Percentiles rank a stretch among this genome's conserved stretches.
phyloP scores from a whole-genome alignment of 2,113 vertebrate species.

The Turnix velox region DNA sequence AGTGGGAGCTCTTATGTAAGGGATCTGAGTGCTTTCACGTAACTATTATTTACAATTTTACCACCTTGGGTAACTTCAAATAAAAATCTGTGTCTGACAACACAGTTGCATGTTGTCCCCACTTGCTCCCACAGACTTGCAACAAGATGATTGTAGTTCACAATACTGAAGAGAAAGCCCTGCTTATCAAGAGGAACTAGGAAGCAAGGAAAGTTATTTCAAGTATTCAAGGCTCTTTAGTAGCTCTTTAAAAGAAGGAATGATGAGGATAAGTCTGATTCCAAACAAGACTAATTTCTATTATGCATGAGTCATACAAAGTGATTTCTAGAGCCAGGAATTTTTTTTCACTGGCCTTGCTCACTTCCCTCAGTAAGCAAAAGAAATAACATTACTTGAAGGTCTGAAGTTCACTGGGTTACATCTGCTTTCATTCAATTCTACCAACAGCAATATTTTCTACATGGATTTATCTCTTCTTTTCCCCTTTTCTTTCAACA shows the following conservation, averaged over 20 bases:
- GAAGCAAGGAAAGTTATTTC: neutral
- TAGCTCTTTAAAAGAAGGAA: neutral
- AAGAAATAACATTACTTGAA: neutral
- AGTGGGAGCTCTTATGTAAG: neutral
- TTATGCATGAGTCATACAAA: neutral
- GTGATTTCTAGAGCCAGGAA: neutral
- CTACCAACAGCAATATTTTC: neutral
- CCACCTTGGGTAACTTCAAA: neutral
- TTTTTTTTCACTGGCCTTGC: neutral
- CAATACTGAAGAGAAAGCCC: neutral
- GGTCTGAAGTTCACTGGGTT: conserved; percentile 22
- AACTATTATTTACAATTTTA: neutral
- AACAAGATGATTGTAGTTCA: neutral
- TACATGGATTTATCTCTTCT: neutral
- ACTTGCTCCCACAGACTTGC: neutral
- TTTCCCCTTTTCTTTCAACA: neutral
- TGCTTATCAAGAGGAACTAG: neutral
- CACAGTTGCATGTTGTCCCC: neutral
- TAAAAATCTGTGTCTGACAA: neutral
- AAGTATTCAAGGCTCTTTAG: neutral
- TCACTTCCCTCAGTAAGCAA: neutral
- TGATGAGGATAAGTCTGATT: neutral
- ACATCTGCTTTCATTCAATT: conserved; percentile 15
- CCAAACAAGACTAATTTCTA: neutral
- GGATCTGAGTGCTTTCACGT: neutral